These are phyloP conservation scores for Dione juno DNA, from an alignment of 2,888 invertebrate genomes.

Conservation along the genomic window DNA sequence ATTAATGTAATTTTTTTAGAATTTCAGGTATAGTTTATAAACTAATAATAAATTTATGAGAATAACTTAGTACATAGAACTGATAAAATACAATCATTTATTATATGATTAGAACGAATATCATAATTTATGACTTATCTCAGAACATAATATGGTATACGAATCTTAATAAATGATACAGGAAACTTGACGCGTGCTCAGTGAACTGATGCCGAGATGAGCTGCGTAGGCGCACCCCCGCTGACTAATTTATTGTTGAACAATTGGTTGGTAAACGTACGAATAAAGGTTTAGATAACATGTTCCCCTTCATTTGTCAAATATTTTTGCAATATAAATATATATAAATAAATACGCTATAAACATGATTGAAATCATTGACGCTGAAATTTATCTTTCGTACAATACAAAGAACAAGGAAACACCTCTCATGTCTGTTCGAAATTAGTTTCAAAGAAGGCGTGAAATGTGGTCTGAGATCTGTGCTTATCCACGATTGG, in stretches of 20 bases:
- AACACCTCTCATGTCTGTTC: conserved; percentile 15
- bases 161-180: conserved; percentile 63
- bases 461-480: conserved; percentile 67
- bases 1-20: no score
- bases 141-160: conserved; percentile 8
- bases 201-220: conserved; percentile 77
- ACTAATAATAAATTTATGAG: background rate
- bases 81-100: background rate
- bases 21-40: background rate
- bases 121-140: background rate
- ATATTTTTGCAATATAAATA: conserved; percentile 1
- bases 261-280: conserved; percentile 61
- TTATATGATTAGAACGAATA: background rate
- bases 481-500: conserved; percentile 66
- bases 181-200: conserved; percentile 76
- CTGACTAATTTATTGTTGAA: conserved; percentile 62
- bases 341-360: background rate
- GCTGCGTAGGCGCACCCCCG: conserved; percentile 78
- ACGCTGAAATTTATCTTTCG: background rate
- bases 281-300: conserved; percentile 52
- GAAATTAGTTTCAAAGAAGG: conserved; percentile 53
- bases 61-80: background rate
- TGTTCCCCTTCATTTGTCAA: conserved; percentile 29
- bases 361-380: background rate
- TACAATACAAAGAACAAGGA: background rate